Conservation (phyloP, 2,113 vertebrate species). For the Ciconia maguari region DNA sequence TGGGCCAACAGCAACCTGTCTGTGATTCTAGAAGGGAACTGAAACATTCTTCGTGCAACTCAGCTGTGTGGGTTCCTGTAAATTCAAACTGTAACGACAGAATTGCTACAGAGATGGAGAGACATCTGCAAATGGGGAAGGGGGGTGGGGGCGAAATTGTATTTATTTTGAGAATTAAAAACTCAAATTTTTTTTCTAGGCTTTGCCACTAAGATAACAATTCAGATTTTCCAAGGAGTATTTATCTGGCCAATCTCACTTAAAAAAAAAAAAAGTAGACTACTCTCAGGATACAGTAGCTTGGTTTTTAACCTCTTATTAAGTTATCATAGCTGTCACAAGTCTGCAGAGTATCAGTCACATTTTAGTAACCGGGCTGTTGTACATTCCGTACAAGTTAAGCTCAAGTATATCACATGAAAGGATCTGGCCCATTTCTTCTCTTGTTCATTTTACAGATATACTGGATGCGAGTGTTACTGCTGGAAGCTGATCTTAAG, state of each 20-base stretch:
- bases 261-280: not conserved
- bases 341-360: not conserved
- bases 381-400: not conserved
- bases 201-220: not conserved
- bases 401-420: not conserved
- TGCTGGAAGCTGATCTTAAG: not conserved
- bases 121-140: not conserved
- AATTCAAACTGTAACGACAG: fast-evolving
- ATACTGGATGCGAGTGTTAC: not conserved
- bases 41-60: not conserved
- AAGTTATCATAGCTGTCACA: not conserved
- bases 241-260: not conserved
- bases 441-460: not conserved
- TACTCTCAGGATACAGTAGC: not conserved
- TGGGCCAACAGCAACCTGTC: not conserved
- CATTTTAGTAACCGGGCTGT: not conserved
- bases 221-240: not conserved
- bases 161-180: not conserved
- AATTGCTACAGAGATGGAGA: not conserved
- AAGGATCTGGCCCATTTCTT: not conserved
- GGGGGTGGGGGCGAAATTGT: fast-evolving
- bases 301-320: not conserved
- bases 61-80: not conserved
- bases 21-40: not conserved
- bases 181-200: not conserved